A percentile compares a stretch with the other conserved stretches of the same genome.
Conservation (phyloP, 2,113 vertebrate species). For the Hucho hucho region DNA sequence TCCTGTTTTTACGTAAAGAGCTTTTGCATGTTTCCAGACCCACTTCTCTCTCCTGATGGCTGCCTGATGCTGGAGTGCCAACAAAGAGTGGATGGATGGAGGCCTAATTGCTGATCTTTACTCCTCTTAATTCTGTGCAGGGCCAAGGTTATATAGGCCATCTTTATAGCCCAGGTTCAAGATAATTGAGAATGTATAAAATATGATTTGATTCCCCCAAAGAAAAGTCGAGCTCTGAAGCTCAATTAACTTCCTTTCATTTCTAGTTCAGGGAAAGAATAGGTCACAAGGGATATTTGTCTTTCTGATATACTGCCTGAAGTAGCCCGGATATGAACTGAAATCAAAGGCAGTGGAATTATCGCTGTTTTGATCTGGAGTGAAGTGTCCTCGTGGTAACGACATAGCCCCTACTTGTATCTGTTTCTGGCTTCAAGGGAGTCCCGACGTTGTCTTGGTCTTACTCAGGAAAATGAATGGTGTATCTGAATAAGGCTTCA, state of each 20-base stretch:
- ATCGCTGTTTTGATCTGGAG: conserved; percentile 39
- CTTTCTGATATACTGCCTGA: conserved; percentile 25
- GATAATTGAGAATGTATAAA: conserved; percentile 38
- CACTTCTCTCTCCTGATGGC: conserved; percentile 52
- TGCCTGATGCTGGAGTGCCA: conserved; percentile 40
- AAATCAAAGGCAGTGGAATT: conserved; percentile 28
- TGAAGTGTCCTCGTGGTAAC: conserved; percentile 6
- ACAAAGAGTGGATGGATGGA: conserved; percentile 55
- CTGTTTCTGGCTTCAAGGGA: background rate
- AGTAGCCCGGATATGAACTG: conserved; percentile 15
- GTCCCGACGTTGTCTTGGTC: conserved; percentile 3
- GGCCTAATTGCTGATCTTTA: conserved; percentile 62
- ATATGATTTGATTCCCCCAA: conserved; percentile 28
- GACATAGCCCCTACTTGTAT: conserved; percentile 8
- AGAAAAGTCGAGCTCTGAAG: conserved; percentile 19
- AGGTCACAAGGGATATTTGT: conserved; percentile 23
- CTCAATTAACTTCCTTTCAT: conserved; percentile 23
- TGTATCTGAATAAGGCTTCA: conserved; percentile 34
- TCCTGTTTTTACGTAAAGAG: conserved; percentile 69
- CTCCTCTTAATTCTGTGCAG: conserved; percentile 48
- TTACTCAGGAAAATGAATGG: conserved; percentile 27
- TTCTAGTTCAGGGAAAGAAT: conserved; percentile 26
- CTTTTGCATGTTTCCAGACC: conserved; percentile 70
- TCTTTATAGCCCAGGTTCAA: conserved; percentile 48
- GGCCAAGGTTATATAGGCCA: conserved; percentile 39